Conservation (phyloP, 2,797 vertebrate species). For the Hydrocynus forskahlii region DNA sequence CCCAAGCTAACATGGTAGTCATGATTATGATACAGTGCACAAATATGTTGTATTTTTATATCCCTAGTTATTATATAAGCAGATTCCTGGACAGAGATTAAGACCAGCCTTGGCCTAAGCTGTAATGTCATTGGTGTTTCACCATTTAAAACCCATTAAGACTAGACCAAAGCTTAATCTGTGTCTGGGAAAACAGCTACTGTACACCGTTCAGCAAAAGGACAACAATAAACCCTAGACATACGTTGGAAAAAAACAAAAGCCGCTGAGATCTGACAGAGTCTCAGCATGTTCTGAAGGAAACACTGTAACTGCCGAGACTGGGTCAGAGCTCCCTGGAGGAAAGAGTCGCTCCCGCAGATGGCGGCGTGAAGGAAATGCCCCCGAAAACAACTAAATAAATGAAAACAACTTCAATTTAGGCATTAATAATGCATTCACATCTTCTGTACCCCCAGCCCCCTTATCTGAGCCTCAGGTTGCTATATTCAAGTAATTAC, state of each 20-base stretch:
- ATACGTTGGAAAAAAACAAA: background rate
- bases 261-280: background rate
- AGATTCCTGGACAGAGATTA: too few relatives aligned
- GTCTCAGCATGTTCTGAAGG: background rate
- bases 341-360: constrained; percentile 28
- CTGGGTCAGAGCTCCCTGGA: constrained; percentile 40
- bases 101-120: too few relatives aligned
- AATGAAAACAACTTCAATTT: constrained; percentile 54
- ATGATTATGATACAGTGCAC: too few relatives aligned
- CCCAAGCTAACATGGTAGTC: too few relatives aligned
- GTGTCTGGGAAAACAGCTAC: too few relatives aligned
- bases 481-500: constrained; percentile 2
- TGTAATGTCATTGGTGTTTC: too few relatives aligned
- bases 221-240: background rate
- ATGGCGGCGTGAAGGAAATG: constrained; percentile 28
- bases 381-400: constrained; percentile 49
- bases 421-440: constrained; percentile 56
- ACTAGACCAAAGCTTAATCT: too few relatives aligned
- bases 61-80: too few relatives aligned
- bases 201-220: background rate
- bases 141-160: too few relatives aligned
- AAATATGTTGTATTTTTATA: too few relatives aligned
- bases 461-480: constrained; percentile 16
- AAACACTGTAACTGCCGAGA: constrained; percentile 7
- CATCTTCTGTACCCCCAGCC: constrained; percentile 18